Evolutionary conservation across 2,113 vertebrate species (phyloP).

Genomic region (Lichenostomus cassidix): DNA sequence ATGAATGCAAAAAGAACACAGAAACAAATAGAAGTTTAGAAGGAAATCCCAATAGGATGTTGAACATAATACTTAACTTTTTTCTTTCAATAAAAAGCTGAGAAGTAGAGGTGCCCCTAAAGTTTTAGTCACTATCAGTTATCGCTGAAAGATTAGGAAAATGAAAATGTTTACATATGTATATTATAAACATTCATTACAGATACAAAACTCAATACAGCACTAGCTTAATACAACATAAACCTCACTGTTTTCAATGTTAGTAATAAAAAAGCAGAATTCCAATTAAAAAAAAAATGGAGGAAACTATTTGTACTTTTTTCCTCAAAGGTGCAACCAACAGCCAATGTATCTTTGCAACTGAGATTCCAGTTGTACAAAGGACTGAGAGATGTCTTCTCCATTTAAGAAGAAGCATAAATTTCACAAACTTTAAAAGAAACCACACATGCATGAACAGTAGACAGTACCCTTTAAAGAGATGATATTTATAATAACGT

Average conservation of each 20-base stretch:
- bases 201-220: conserved; percentile 65
- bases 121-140: conserved; percentile 42
- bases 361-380: conserved; percentile 68
- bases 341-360: conserved; percentile 27
- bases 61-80: conserved; percentile 50
- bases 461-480: conserved; percentile 32
- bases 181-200: conserved; percentile 53
- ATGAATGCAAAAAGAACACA: conserved; percentile 67
- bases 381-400: conserved; percentile 27
- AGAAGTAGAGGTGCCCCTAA: conserved; percentile 53
- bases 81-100: conserved; percentile 57
- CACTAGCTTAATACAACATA: conserved; percentile 60
- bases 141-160: conserved; percentile 51
- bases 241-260: conserved; percentile 46
- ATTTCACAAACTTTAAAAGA: conserved; percentile 37
- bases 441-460: conserved; percentile 5
- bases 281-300: conserved; percentile 54
- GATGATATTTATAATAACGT: conserved; percentile 39
- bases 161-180: conserved; percentile 31
- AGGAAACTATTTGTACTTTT: conserved; percentile 44
- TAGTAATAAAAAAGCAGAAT: conserved; percentile 67
- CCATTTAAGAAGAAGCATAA: background rate
- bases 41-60: conserved; percentile 32
- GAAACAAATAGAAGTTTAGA: conserved; percentile 69
- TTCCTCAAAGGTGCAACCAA: conserved; percentile 45